phyloP scores from a whole-genome alignment of 2,888 invertebrate species.

The Ectobius pallidus region DNA sequence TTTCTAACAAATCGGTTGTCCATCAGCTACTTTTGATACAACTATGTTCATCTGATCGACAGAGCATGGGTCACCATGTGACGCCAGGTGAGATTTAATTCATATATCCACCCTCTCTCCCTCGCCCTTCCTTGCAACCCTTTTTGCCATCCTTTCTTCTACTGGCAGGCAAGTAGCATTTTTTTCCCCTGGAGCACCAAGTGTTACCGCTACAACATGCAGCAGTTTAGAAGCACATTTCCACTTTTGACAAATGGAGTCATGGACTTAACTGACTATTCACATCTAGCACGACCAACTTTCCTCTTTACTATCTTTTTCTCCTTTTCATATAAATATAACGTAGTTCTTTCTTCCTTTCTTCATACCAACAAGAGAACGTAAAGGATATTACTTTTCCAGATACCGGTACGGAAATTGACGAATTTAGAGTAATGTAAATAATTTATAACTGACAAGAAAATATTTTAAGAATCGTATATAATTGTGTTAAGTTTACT shows the following conservation, averaged over 20 bases:
- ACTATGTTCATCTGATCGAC: slow-evolving; percentile 15
- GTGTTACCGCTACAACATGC: slow-evolving; percentile 25
- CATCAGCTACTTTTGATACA: too few species aligned
- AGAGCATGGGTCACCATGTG: slow-evolving; percentile 46
- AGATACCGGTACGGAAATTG: too few species aligned
- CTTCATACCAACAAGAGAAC: too few species aligned
- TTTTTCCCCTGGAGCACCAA: slow-evolving; percentile 4
- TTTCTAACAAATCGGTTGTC: background rate
- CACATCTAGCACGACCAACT: background rate
- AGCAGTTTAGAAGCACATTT: slow-evolving; percentile 17
- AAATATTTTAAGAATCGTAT: too few species aligned
- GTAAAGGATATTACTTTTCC: too few species aligned
- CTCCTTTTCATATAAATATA: too few species aligned
- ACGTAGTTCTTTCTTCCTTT: too few species aligned
- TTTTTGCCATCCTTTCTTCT: slow-evolving; percentile 13
- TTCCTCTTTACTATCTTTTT: too few species aligned
- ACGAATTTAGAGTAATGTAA: too few species aligned
- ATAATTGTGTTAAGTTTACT: too few species aligned
- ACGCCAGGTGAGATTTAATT: slow-evolving; percentile 60
- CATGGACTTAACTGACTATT: slow-evolving; percentile 31
- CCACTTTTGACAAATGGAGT: slow-evolving; percentile 44
- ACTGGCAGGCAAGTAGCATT: too few species aligned
- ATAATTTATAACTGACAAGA: too few species aligned
- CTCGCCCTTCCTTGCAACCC: slow-evolving; percentile 44
- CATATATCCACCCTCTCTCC: slow-evolving; percentile 50